Evolutionary conservation across 2,888 invertebrate species (phyloP).

Genomic region (Panzeria rudis): DNA sequence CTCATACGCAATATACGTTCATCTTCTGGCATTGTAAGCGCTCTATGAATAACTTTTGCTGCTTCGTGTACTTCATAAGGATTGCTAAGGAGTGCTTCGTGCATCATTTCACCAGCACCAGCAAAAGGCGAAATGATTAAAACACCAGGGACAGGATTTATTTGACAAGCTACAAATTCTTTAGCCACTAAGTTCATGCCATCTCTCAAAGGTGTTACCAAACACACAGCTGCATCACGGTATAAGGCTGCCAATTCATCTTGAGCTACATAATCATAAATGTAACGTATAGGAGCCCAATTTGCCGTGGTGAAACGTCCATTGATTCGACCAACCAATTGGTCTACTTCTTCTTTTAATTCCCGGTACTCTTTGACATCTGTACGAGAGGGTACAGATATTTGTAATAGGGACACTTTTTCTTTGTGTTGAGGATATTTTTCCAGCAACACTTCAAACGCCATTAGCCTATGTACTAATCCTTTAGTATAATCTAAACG

Average conservation of each 20-base stretch:
- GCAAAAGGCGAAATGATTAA: slow-evolving; percentile 95
- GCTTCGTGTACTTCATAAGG: slow-evolving; percentile 95
- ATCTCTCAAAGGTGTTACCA: slow-evolving; percentile 94
- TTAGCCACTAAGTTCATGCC: slow-evolving; percentile 97
- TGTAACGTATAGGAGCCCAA: slow-evolving; percentile 95
- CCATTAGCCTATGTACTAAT: slow-evolving; percentile 91
- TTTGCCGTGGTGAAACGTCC: slow-evolving; percentile 95
- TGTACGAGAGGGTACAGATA: slow-evolving; percentile 94
- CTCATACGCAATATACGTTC: slow-evolving; percentile 94
- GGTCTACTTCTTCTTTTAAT: slow-evolving; percentile 95
- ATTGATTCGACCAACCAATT: slow-evolving; percentile 92
- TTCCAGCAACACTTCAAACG: slow-evolving; percentile 91
- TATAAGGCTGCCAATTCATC: slow-evolving; percentile 94
- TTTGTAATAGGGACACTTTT: slow-evolving; percentile 91
- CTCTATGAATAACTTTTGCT: slow-evolving; percentile 93
- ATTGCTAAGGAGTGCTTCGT: slow-evolving; percentile 94
- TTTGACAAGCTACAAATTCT: slow-evolving; percentile 96
- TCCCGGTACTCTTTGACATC: slow-evolving; percentile 96
- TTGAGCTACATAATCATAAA: slow-evolving; percentile 94
- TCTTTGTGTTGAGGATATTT: slow-evolving; percentile 94
- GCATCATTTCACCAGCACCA: slow-evolving; percentile 97
- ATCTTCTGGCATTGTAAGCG: slow-evolving; percentile 95
- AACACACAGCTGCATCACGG: slow-evolving; percentile 92
- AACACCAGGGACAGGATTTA: slow-evolving; percentile 93
- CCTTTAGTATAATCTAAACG: slow-evolving; percentile 96